A percentile compares a stretch with the other conserved stretches of the same genome.
Evolutionary conservation across 2,797 vertebrate species (phyloP).

Genomic region (Syngnathus acus): DNA sequence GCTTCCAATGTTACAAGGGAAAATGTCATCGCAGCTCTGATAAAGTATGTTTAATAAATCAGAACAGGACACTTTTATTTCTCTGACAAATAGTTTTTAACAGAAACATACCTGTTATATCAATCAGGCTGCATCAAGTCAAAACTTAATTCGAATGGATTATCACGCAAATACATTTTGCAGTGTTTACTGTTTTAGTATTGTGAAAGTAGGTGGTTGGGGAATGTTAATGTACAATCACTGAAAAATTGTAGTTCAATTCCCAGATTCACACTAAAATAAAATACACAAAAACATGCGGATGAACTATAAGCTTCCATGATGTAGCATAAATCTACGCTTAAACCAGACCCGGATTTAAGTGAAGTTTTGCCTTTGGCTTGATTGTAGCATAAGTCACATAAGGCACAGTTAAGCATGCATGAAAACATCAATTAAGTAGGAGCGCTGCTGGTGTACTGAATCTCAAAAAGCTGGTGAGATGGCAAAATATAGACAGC

Average conservation of each 20-base stretch:
- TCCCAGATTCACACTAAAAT: neutral
- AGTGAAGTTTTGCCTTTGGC: no score
- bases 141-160: conserved; percentile 8
- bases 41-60: neutral
- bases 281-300: neutral
- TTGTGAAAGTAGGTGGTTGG: neutral
- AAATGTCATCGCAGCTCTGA: neutral
- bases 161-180: neutral
- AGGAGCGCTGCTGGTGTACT: neutral
- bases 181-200: neutral
- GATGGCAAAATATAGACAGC: neutral
- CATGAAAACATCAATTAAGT: neutral
- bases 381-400: neutral
- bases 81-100: neutral
- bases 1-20: conserved; percentile 4
- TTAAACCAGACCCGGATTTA: no score
- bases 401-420: neutral
- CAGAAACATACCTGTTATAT: conserved; percentile 5
- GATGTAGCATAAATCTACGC: neutral
- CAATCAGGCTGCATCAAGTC: conserved; percentile 1
- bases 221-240: neutral
- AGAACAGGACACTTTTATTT: neutral
- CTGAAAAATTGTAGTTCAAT: neutral
- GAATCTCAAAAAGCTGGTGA: neutral
- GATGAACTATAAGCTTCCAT: neutral